Evolutionary conservation across 2,113 vertebrate genomes (phyloP).

Genomic region (Catagonus wagneri): DNA sequence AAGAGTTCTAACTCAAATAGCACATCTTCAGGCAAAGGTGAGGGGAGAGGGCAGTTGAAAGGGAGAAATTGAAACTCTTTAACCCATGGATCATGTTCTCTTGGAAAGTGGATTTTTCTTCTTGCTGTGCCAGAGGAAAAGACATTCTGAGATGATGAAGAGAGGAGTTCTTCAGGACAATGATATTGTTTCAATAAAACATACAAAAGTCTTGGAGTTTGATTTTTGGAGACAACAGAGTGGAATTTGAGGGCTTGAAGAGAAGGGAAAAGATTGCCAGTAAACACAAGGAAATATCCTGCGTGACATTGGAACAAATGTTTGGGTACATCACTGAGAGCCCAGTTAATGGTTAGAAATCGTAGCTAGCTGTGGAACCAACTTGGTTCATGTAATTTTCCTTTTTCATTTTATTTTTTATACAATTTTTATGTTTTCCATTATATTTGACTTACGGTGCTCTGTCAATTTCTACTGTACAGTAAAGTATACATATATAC

Average conservation of each 20-base stretch:
- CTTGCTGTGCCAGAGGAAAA: background rate
- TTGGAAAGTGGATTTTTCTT: background rate
- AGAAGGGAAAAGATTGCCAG: background rate
- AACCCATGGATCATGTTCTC: background rate
- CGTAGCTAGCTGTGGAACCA: background rate
- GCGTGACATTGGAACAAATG: background rate
- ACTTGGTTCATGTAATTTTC: background rate
- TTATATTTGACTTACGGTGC: too few relatives aligned
- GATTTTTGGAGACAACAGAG: background rate
- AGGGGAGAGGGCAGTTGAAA: background rate
- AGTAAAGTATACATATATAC: too few relatives aligned
- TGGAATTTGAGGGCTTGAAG: background rate
- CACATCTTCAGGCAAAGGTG: background rate
- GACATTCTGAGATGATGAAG: background rate
- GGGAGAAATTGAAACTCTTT: background rate
- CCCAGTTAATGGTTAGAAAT: background rate
- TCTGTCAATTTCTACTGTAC: too few relatives aligned
- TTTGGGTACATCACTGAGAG: rapidly evolving
- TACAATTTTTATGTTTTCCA: too few relatives aligned
- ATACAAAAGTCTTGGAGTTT: background rate
- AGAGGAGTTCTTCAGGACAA: background rate
- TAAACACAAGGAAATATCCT: background rate
- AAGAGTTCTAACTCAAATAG: background rate
- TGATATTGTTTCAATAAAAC: background rate
- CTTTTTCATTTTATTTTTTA: too few relatives aligned